Conservation (phyloP, 2,888 invertebrate species). For the Gasteruption jaculator region DNA sequence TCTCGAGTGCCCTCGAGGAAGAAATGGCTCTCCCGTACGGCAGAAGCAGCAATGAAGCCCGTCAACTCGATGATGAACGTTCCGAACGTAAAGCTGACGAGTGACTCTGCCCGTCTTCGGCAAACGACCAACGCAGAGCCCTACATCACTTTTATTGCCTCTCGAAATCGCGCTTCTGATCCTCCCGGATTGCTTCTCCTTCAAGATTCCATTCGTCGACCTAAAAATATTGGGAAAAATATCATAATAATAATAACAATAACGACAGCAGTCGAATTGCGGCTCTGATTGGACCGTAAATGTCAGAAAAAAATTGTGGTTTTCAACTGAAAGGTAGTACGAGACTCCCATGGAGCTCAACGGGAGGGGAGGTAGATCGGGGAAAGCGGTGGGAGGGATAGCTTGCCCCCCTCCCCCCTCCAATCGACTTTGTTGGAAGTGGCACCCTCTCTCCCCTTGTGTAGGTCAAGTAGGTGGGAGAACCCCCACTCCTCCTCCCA, state of each 20-base stretch:
- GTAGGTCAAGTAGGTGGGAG: too few species aligned
- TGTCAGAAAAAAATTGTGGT: too few species aligned
- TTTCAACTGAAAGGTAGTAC: too few species aligned
- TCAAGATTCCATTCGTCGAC: too few species aligned
- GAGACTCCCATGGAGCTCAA: not conserved
- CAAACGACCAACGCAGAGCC: constrained; percentile 35
- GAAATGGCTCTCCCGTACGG: constrained; percentile 40
- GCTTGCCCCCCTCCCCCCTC: not conserved
- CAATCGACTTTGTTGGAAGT: not conserved
- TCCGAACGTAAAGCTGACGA: constrained; percentile 45
- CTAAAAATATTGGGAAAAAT: too few species aligned
- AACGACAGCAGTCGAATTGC: too few species aligned
- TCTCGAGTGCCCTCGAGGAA: constrained; percentile 26
- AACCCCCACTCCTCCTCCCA: too few species aligned
- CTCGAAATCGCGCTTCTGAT: constrained; percentile 27
- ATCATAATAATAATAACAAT: too few species aligned
- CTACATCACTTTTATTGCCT: constrained; percentile 43
- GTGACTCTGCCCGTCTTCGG: constrained; percentile 39
- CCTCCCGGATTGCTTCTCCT: constrained; percentile 16
- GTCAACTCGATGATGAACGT: constrained; percentile 44
- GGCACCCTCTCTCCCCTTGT: too few species aligned
- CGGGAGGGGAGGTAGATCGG: not conserved
- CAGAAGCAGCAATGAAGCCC: constrained; percentile 46
- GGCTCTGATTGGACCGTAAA: too few species aligned
- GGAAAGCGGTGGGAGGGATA: not conserved